Base-by-base conservation (phyloP, 2,888 invertebrate species). In the Epirrita christyi region DNA sequence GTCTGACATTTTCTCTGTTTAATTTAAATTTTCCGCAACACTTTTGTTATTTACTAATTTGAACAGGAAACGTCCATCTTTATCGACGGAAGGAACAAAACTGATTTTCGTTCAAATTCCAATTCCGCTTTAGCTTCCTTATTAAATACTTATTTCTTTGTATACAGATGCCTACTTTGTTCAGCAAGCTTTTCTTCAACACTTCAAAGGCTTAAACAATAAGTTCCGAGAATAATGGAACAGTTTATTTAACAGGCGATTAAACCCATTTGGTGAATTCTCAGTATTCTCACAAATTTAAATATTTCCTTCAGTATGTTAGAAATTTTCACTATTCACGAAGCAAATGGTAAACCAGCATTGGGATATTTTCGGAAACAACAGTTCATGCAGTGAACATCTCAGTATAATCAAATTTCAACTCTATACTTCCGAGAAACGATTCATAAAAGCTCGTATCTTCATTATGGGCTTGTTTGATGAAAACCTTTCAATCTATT, bases 1-100 rank as follows among this genome's bases (percentile, higher is more conserved):
- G 7, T 82, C 87, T 21, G 81, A 66, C 83, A 86, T 88, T 32
- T 32, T 32, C 4, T 32, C 21, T 21, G 21, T 21, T 21, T 4
- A 7, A 32, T 32, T 32, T 8, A 32, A 7, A 7, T 37, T 37
- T 21, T 21, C 4, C 21, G 21, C 21, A 21, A 21, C 4, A 21
- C 21, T 9, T 37, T 37, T 37, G 32, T 37, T 37, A 37, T 37
- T 37, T 11, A 11, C 11, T 4, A 11, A 11, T 36, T 36, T 36
- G 36, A 13, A 40, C 32, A 40, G 37, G 38, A 36, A 15, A 11
- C 54, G 29, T 27, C 28, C 42, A 29, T 29, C 47, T 9, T 7
- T 54, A 42, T 47, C 42, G 11, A 54, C 27, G 28, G 11, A n/a
- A 5, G 34, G 36, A 42, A 37, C 47, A 2, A 47, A 42, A 48